These are phyloP conservation scores for Megaceryle maxima DNA, from an alignment of 2,113 vertebrate genomes.

Conservation along the genomic window DNA sequence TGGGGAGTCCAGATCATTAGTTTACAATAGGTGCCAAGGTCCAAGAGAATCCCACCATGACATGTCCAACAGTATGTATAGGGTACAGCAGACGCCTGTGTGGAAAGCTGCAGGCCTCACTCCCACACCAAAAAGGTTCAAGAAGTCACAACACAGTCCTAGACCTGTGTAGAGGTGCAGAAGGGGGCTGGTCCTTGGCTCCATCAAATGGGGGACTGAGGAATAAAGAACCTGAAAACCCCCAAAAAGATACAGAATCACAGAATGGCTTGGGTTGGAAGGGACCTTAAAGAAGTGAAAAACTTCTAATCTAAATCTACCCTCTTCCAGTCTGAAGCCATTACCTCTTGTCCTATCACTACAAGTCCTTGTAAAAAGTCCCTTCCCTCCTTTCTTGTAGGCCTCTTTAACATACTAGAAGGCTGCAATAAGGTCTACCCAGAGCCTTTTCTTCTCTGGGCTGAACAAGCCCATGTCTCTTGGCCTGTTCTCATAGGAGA, in stretches of 20 bases:
- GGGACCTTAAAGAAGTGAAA: too few species aligned
- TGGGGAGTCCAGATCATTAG: background rate
- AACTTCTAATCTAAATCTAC: too few species aligned
- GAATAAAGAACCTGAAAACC: background rate
- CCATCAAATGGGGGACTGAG: background rate
- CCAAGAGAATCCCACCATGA: background rate
- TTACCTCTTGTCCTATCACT: too few species aligned
- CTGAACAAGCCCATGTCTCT: too few species aligned
- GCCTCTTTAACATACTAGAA: too few species aligned
- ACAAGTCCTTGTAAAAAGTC: too few species aligned
- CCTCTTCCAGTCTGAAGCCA: too few species aligned
- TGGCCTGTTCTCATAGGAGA: too few species aligned
- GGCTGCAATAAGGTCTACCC: too few species aligned
- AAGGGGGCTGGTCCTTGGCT: background rate
- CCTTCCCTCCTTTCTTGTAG: too few species aligned
- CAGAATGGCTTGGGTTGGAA: too few species aligned
- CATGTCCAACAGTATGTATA: accelerated
- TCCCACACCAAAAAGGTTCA: background rate
- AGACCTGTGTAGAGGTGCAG: background rate
- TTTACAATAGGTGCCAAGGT: background rate
- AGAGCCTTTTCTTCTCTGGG: too few species aligned
- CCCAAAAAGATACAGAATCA: background rate
- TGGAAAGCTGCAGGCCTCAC: background rate
- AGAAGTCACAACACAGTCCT: background rate
- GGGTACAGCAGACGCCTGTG: background rate